Evolutionary conservation across 2,113 vertebrate species (phyloP), one percentile per base, ranked within the genome.

Genomic region (Peromyscus leucopus): DNA sequence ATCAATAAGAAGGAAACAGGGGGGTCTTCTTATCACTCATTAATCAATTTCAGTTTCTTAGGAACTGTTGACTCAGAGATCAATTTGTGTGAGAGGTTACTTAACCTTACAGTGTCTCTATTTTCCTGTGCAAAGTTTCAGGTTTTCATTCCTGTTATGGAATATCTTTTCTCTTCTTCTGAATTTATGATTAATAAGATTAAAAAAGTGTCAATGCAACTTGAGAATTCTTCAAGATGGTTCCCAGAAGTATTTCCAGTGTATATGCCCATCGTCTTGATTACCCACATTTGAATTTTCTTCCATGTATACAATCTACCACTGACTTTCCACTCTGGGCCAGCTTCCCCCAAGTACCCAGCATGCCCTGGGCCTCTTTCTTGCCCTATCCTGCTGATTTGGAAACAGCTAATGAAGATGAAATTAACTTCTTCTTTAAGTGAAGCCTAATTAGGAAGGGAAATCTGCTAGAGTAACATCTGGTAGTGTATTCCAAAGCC

Each of bases 391-490:
- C 94, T 87, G 95, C 96, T 98, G 96, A 97, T 97, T 95, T 97
- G 96, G 82, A 97, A 97, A 87, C 51, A 94, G 96, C 94, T 97
- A 97, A 97, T 97, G 98, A 96, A 98, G 96, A 96, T 74, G 94
- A 98, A 98, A 98, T 98, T 98, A 97, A 98, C 96, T 98, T 95
- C 96, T 96, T 84, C 96, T 97, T 98, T 98, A 97, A 98, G 94
- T 96, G 95, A 97, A 93, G 86, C 63, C 95, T 98, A 98, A 98
- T 98, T 98, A 97, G 91, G 94, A 95, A 97, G 97, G 95, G 93
- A 97, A 98, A 96, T 98, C 97, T 97, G 97, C 91, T 97, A 90
- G 84, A 95, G 92, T 94, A 98, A 98, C 97, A 98, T 97, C 97
- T 98, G 97, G 98, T 97, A 97, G 96, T 96, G 74, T 89, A 97